Conservation (phyloP, 2,797 vertebrate genomes). For the Acanthurus tractus region DNA sequence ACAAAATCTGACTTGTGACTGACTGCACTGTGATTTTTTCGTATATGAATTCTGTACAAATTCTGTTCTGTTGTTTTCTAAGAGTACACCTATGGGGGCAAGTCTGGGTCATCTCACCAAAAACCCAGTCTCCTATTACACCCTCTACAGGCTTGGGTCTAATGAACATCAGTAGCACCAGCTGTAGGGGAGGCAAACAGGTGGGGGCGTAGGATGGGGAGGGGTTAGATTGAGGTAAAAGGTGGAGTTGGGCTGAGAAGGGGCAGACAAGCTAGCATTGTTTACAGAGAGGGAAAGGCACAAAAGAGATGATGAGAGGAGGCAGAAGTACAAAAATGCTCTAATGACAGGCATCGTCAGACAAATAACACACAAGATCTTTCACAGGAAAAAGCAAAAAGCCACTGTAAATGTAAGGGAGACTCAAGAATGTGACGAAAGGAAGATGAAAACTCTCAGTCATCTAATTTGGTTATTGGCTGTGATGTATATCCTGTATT, state of each 20-base stretch:
- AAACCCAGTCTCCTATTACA: constrained; percentile 64
- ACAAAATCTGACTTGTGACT: background rate
- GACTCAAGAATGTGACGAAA: constrained; percentile 4
- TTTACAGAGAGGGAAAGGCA: constrained; percentile 38
- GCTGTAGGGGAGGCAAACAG: constrained; percentile 27
- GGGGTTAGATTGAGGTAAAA: constrained; percentile 25
- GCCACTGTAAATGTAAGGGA: constrained; percentile 2
- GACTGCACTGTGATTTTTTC: background rate
- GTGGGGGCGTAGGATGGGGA: constrained; percentile 42
- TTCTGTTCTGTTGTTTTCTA: constrained; percentile 14
- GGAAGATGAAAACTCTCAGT: constrained; percentile 6
- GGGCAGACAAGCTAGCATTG: constrained; percentile 42
- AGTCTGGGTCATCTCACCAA: constrained; percentile 66
- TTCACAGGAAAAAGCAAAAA: constrained; percentile 30
- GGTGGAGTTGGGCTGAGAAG: constrained; percentile 26
- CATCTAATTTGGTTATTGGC: background rate
- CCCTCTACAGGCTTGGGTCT: constrained; percentile 22
- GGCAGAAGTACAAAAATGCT: constrained; percentile 26
- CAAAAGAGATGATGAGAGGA: constrained; percentile 36
- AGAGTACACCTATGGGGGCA: constrained; percentile 37
- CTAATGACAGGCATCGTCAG: constrained; percentile 47
- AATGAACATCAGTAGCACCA: constrained; percentile 21
- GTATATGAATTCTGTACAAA: background rate
- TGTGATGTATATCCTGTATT: constrained; percentile 3
- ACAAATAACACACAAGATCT: constrained; percentile 4